phyloP scores from a whole-genome alignment of 2,797 vertebrate genomes.

The Notolepis coatsorum region DNA sequence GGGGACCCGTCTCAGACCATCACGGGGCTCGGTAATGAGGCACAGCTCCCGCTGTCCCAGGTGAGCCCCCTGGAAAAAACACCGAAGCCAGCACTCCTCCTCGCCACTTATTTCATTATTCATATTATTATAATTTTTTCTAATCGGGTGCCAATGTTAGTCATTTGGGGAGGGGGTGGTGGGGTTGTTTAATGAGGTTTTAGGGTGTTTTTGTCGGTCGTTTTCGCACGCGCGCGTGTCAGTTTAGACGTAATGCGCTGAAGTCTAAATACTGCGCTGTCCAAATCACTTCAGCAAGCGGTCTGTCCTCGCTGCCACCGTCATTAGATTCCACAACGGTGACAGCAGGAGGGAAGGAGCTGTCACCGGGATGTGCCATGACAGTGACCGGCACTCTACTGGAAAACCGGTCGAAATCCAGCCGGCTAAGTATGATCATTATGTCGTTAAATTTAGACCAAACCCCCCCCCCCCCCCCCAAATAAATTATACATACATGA shows the following conservation, averaged over 20 bases:
- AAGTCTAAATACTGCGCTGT: not conserved
- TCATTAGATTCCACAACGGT: slow-evolving; percentile 34
- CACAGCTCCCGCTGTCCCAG: slow-evolving; percentile 46
- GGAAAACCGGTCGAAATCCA: slow-evolving; percentile 41
- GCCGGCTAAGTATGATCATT: too few species aligned
- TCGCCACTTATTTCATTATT: slow-evolving; percentile 33
- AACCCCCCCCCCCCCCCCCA: not conserved
- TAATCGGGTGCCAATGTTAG: slow-evolving; percentile 22
- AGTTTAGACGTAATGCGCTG: slow-evolving; percentile 4
- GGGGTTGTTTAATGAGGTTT: slow-evolving; percentile 37
- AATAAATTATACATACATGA: not conserved
- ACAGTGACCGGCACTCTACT: slow-evolving; percentile 35
- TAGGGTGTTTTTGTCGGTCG: not conserved
- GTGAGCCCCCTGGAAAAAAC: slow-evolving; percentile 35
- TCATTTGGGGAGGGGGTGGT: slow-evolving; percentile 26
- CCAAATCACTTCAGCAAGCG: slow-evolving; percentile 3
- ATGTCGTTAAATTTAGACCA: slow-evolving; percentile 30
- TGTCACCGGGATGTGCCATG: slow-evolving; percentile 33
- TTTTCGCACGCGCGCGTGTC: not conserved
- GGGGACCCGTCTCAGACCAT: slow-evolving; percentile 26
- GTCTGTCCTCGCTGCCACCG: not conserved
- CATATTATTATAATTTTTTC: slow-evolving; percentile 19
- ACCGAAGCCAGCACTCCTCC: slow-evolving; percentile 51
- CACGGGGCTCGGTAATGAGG: slow-evolving; percentile 74
- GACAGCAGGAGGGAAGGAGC: not conserved